phyloP scores from a whole-genome alignment of 2,797 vertebrate species.

The Eurystomus glaucurus region DNA sequence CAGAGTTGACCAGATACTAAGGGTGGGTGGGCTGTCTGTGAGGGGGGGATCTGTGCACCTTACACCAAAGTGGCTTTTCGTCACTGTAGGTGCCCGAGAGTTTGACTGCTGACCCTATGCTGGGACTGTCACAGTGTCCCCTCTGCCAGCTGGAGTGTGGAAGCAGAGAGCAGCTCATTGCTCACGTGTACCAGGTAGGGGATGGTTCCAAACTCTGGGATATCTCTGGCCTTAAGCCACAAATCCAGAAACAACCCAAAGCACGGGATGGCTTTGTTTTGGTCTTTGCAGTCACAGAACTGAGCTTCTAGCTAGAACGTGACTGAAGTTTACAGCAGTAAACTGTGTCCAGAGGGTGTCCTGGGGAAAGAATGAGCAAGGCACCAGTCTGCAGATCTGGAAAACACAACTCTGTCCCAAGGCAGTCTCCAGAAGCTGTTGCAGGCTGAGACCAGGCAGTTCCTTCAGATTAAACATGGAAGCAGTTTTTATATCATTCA shows the following conservation, averaged over 20 bases:
- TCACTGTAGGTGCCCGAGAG: constrained; percentile 71
- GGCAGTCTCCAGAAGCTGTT: background rate
- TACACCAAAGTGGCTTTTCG: background rate
- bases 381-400: background rate
- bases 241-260: background rate
- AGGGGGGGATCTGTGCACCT: background rate
- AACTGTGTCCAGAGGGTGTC: background rate
- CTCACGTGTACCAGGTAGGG: constrained; percentile 95
- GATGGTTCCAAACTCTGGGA: background rate
- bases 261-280: background rate
- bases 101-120: constrained; percentile 71
- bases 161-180: constrained; percentile 93
- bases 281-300: background rate
- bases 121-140: constrained; percentile 90
- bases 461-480: constrained; percentile 9
- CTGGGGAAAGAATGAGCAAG: background rate
- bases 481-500: background rate
- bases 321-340: background rate
- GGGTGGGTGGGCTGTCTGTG: background rate
- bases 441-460: background rate
- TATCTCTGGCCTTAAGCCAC: background rate
- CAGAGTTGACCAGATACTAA: background rate
- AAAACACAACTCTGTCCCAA: background rate
- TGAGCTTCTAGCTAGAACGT: background rate
- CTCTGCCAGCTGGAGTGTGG: constrained; percentile 95